Base-by-base conservation (phyloP, 1,140 invertebrate genomes). In the Lepidurus packardi region DNA sequence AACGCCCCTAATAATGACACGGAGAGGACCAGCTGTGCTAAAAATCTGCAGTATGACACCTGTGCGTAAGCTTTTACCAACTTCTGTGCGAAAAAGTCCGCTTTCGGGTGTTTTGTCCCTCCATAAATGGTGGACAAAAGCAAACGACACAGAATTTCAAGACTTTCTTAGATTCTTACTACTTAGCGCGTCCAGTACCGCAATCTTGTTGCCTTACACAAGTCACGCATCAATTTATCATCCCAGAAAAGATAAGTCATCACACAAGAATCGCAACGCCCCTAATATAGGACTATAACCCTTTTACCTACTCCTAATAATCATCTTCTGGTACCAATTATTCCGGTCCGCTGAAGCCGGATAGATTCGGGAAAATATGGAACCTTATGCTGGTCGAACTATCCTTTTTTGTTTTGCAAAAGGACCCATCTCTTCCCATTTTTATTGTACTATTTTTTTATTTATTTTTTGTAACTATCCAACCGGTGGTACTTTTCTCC, bases 281-380 rank as follows among this genome's bases (percentile, higher is more conserved):
- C 53, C 53, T 65, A 21, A 65, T 65, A 65, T 65, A 65, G 16
- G 53, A 65, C 53, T 65, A 65, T 65, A 65, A 65, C 53, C 53
- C 53, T 65, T 65, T 65, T 65, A 21, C 53, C 53, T 65, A 65
- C 53, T 21, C 53, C 53, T 65, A 65, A 65, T 65, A 65, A 65
- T 65, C 53, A 65, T 65, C 53, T 65, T 65, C 13, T 65, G 53
- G 53, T 65, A 65, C 53, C 53, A 65, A 65, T 65, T 65, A 65
- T 65, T 65, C 53, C 53, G 53, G 16, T 65, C 21, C 9, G 53
- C 53, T 65, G 53, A 21, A n/a, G 53, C 53, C 13, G 21, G 53
- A 65, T 65, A 65, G 53, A 65, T 65, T 65, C 16, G n/a, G 21
- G 53, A 34, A 21, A 65, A 16, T 65, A 65, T 65, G 53, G 53